phyloP scores from a whole-genome alignment of 2,888 invertebrate species.

The Galerucella pusilla region DNA sequence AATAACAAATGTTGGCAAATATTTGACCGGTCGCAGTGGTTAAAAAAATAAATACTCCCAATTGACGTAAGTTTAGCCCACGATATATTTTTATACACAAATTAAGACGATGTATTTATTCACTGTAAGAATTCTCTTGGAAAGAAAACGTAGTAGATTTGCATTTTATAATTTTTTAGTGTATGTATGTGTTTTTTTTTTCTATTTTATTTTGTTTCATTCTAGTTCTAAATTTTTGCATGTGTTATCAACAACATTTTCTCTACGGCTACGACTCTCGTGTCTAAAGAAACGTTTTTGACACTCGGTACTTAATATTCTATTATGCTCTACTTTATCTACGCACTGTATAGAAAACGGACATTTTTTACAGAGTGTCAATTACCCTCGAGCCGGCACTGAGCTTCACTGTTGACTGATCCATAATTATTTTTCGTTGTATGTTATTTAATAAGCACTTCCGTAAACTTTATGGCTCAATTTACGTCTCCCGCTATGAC shows the following conservation, averaged over 20 bases:
- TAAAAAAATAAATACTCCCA: conserved; percentile 9
- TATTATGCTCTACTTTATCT: too few species aligned
- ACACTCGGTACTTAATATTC: too few species aligned
- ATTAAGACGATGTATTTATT: neutral
- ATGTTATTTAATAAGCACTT: neutral
- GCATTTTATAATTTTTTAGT: too few species aligned
- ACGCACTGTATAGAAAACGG: too few species aligned
- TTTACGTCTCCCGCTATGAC: neutral
- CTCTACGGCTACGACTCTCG: too few species aligned
- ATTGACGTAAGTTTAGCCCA: conserved; percentile 8
- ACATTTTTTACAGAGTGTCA: neutral
- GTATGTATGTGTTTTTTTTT: too few species aligned
- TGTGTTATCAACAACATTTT: too few species aligned
- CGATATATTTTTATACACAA: conserved; percentile 10
- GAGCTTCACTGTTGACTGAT: neutral
- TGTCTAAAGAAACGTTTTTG: too few species aligned
- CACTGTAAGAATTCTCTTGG: neutral
- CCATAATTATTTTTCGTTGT: neutral
- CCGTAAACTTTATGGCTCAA: neutral
- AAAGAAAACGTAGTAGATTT: neutral
- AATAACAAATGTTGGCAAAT: conserved; percentile 8
- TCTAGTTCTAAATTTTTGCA: too few species aligned
- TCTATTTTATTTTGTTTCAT: too few species aligned
- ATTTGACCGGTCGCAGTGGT: conserved; percentile 12
- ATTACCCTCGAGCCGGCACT: neutral